These are phyloP conservation scores for Acanthoscelides obtectus DNA, from an alignment of 2,888 invertebrate species.

Conservation along the genomic window DNA sequence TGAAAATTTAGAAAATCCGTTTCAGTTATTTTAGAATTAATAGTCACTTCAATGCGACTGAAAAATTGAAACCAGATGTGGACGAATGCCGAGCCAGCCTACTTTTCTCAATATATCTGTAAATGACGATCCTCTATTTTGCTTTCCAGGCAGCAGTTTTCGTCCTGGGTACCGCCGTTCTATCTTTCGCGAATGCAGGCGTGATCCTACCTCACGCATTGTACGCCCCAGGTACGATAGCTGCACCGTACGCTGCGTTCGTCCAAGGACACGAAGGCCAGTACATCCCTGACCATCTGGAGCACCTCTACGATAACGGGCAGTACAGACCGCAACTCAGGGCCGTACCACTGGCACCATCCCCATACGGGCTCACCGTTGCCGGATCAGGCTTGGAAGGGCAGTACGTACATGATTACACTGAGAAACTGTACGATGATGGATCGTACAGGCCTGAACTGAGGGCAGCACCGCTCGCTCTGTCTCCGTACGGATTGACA, in stretches of 20 bases:
- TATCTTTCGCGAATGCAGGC: slow-evolving; percentile 28
- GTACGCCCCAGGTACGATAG: slow-evolving; percentile 12
- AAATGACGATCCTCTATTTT: too few species aligned
- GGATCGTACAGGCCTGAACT: slow-evolving; percentile 35
- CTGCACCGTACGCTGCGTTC: slow-evolving; percentile 17
- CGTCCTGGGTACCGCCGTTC: slow-evolving; percentile 25
- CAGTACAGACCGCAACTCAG: slow-evolving; percentile 32
- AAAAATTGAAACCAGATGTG: too few species aligned
- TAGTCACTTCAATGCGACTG: too few species aligned
- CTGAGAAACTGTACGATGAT: slow-evolving; percentile 36
- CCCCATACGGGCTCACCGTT: slow-evolving; percentile 28
- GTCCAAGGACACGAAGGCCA: slow-evolving; percentile 32
- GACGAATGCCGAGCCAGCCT: too few species aligned
- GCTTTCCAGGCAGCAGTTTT: slow-evolving; percentile 20
- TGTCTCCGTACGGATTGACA: slow-evolving; percentile 30
- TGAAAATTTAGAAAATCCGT: too few species aligned
- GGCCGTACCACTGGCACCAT: slow-evolving; percentile 23
- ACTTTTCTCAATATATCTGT: too few species aligned
- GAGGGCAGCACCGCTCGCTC: slow-evolving; percentile 24
- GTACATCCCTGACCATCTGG: slow-evolving; percentile 32
- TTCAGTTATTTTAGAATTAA: too few species aligned
- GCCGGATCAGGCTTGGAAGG: slow-evolving; percentile 35
- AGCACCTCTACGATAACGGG: slow-evolving; percentile 36
- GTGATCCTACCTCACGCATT: slow-evolving; percentile 15
- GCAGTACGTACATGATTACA: slow-evolving; percentile 33